Evolutionary conservation across 2,888 invertebrate species (phyloP).

Genomic region (Schizotus pectinicornis): DNA sequence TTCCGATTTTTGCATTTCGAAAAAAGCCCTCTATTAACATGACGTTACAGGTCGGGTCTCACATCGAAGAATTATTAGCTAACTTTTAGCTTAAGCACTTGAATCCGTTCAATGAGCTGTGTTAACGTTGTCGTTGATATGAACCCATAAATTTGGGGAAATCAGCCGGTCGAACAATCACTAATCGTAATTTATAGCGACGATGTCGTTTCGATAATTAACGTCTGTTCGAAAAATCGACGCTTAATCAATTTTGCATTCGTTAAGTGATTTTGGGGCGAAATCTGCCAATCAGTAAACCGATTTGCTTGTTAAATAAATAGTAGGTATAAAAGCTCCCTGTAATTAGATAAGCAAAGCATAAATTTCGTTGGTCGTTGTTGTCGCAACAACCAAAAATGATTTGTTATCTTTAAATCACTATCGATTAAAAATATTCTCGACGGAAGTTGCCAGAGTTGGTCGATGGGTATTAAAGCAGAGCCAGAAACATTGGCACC

Average conservation of each 20-base stretch:
- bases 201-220: constrained; percentile 7
- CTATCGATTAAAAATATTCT: not conserved
- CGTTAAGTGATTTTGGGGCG: no score
- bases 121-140: constrained; percentile 21
- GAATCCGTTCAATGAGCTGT: constrained; percentile 27
- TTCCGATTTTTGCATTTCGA: no score
- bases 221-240: not conserved
- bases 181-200: constrained; percentile 21
- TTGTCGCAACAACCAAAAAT: no score
- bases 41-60: no score
- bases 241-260: no score
- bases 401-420: not conserved
- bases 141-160: constrained; percentile 19
- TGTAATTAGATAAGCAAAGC: no score
- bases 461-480: constrained; percentile 8
- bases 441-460: constrained; percentile 1
- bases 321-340: no score
- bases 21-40: no score
- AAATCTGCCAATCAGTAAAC: no score
- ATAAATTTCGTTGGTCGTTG: no score
- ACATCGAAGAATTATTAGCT: constrained; percentile 15
- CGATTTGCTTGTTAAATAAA: no score
- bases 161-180: constrained; percentile 21
- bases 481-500: constrained; percentile 15
- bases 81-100: constrained; percentile 15